Conservation (phyloP, 64 coral and sea anemone genomes). For the Actinia tenebrosa region DNA sequence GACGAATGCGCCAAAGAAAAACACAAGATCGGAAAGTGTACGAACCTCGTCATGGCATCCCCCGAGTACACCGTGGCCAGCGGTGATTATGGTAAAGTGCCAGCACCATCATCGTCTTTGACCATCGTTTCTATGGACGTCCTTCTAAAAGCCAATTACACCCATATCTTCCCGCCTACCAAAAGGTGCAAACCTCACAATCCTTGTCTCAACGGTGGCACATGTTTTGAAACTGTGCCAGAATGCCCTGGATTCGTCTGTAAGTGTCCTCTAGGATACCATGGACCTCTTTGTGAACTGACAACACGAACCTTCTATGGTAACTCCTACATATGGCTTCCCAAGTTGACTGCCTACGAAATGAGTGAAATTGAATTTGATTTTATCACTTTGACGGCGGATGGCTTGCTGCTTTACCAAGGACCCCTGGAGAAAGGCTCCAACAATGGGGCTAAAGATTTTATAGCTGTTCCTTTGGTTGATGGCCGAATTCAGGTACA, state of each 20-base stretch:
- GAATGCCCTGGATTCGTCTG: conserved; percentile 70
- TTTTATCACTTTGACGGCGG: conserved; percentile 55
- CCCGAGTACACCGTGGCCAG: conserved; percentile 71
- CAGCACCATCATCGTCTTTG: conserved; percentile 24
- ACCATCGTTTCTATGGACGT: conserved; percentile 75
- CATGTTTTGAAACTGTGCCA: conserved; percentile 67
- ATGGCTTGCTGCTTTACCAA: conserved; percentile 84
- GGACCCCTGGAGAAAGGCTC: conserved; percentile 68
- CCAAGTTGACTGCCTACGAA: conserved; percentile 62
- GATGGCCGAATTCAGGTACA: conserved; percentile 60
- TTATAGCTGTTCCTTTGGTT: conserved; percentile 60
- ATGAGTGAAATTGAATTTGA: conserved; percentile 63
- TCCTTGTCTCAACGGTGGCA: conserved; percentile 78
- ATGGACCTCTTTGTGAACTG: conserved; percentile 74
- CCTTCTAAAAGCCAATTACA: conserved; percentile 30
- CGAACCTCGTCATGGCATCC: conserved; percentile 50
- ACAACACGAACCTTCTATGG: conserved; percentile 82
- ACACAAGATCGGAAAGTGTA: conserved; percentile 54
- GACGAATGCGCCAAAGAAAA: conserved; percentile 81
- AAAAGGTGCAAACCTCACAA: conserved; percentile 24
- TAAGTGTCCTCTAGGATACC: conserved; percentile 52
- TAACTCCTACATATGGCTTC: conserved; percentile 75
- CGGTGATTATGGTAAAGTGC: conserved; percentile 74
- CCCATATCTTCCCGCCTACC: conserved; percentile 13
- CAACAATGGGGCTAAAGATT: conserved; percentile 88